These are phyloP conservation scores for Apistogramma diplotaenia DNA, from an alignment of 2,113 vertebrate genomes.

Conservation along the genomic window DNA sequence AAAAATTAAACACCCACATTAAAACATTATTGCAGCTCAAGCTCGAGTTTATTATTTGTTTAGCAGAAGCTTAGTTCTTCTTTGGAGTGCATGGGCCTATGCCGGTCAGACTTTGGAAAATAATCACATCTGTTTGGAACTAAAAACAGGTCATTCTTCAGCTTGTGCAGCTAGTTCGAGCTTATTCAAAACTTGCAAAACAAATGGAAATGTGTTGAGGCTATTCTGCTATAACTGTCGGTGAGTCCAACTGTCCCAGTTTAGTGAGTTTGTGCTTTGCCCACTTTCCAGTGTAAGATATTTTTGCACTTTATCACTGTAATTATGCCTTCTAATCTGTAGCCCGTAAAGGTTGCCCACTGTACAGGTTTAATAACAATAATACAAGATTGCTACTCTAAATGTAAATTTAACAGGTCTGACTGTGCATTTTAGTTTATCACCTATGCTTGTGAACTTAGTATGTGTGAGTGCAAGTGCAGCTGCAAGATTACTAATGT, in stretches of 20 bases:
- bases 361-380: neutral
- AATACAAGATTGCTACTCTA: neutral
- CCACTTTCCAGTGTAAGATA: no score
- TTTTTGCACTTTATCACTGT: no score
- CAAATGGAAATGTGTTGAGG: neutral
- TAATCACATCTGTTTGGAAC: neutral
- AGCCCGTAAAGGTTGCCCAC: neutral
- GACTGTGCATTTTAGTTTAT: neutral
- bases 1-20: neutral
- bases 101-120: neutral
- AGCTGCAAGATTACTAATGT: neutral
- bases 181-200: neutral
- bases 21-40: neutral
- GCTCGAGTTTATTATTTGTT: neutral
- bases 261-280: no score
- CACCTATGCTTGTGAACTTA: neutral
- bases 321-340: neutral
- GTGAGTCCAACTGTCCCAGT: no score
- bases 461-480: rapidly evolving
- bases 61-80: neutral
- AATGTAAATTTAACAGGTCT: neutral
- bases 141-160: neutral
- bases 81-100: neutral
- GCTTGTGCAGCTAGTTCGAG: neutral
- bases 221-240: neutral